A percentile compares a stretch with the other conserved stretches of the same genome.
Conservation (phyloP, 37 sponge, comb jelly and placozoan species). For the Spongilla lacustris region DNA sequence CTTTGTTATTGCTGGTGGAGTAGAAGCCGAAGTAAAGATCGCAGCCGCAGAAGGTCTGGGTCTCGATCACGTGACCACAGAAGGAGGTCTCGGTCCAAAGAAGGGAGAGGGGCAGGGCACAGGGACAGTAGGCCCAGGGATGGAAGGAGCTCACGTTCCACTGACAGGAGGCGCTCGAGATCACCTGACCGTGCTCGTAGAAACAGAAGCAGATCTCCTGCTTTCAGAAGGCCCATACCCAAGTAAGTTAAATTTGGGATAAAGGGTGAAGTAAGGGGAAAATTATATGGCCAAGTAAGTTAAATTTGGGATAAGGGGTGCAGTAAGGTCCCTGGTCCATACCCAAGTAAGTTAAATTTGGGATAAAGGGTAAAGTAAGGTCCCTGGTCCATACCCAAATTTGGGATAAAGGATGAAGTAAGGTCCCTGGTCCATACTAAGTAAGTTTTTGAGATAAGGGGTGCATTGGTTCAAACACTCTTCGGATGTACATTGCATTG, state of each 20-base stretch:
- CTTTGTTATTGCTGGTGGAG: slow-evolving; percentile 6
- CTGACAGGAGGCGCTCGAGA: not conserved
- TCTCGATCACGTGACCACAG: slow-evolving; percentile 12
- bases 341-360: no score
- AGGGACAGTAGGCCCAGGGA: not conserved
- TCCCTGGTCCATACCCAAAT: no score
- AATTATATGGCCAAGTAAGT: no score
- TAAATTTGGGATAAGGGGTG: no score
- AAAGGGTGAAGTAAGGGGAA: not conserved
- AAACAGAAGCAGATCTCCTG: slow-evolving; percentile 5
- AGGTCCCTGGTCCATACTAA: no score
- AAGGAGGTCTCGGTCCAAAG: slow-evolving; percentile 39
- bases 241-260: not conserved
- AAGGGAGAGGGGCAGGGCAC: slow-evolving; percentile 18
- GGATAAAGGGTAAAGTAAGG: no score
- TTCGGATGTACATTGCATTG: no score
- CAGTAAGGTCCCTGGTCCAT: no score
- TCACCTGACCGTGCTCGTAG: not conserved
- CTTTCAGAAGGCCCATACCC: not conserved
- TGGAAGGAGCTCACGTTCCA: not conserved
- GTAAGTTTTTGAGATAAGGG: no score
- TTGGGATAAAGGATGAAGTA: no score
- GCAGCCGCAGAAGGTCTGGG: slow-evolving; percentile 38
- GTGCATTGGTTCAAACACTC: no score
- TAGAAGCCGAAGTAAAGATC: slow-evolving; percentile 12